phyloP scores from a whole-genome alignment of 2,113 vertebrate species.

The Hylia prasina region DNA sequence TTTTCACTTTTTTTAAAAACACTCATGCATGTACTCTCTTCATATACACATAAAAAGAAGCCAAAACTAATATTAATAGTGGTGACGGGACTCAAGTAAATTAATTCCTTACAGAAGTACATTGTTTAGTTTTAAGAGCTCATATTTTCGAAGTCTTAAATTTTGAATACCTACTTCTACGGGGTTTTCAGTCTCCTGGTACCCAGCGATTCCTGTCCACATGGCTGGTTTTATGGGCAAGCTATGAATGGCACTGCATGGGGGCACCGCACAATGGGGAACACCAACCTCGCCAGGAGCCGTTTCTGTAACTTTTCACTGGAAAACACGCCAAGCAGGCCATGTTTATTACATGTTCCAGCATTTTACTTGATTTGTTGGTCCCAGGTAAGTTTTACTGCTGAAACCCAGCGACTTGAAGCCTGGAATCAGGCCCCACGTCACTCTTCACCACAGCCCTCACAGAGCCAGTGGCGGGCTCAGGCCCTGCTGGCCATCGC shows the following conservation, averaged over 20 bases:
- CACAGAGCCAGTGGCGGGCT: rapidly evolving
- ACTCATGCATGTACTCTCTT: neutral
- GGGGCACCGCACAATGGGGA: slow-evolving; percentile 58
- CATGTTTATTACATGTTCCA: slow-evolving; percentile 58
- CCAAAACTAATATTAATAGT: slow-evolving; percentile 48
- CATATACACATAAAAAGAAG: neutral
- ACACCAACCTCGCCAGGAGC: slow-evolving; percentile 61
- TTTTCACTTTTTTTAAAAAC: neutral
- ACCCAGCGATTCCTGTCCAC: slow-evolving; percentile 52
- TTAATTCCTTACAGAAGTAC: slow-evolving; percentile 62
- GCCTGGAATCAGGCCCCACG: neutral
- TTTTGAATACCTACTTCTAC: slow-evolving; percentile 62
- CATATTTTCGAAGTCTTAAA: slow-evolving; percentile 64
- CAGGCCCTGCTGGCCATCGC: neutral
- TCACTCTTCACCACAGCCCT: neutral
- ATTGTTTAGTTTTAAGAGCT: slow-evolving; percentile 66
- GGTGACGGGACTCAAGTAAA: neutral
- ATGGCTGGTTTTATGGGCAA: slow-evolving; percentile 62
- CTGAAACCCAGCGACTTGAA: neutral
- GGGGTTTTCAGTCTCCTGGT: slow-evolving; percentile 46
- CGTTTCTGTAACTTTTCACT: slow-evolving; percentile 44
- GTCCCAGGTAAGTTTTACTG: slow-evolving; percentile 57
- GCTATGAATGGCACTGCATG: slow-evolving; percentile 53
- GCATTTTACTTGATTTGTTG: slow-evolving; percentile 44
- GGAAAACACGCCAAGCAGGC: neutral